Base-by-base conservation (phyloP, 2,888 invertebrate species). In the Ochropacha duplaris region DNA sequence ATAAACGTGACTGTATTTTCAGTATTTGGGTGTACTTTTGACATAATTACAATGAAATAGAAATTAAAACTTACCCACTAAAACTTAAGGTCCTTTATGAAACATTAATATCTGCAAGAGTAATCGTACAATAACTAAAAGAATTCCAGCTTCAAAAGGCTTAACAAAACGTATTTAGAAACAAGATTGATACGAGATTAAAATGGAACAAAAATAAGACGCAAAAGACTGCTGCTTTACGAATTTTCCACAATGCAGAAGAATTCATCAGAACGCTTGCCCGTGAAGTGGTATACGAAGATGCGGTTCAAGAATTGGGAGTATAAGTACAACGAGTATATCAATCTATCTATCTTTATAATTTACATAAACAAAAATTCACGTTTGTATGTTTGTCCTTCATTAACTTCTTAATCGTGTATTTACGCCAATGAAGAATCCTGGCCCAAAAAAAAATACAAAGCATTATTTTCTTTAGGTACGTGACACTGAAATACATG, bases 201-300 rank as follows among this genome's bases (percentile, higher is more conserved):
- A 76, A 74, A 59, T 61, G 55, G 59, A 58, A 58, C 57, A 61
- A 63, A 60, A 61, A 57, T 54, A 62, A 62, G 59, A 66, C 57
- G 56, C 55, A 60, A 66, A 67, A 59, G 62, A 65, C 62, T 68
- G 62, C 65, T 66, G 69, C 61, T 65, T 69, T 64, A 68, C 67
- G 66, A 69, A 72, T 70, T 68, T 64, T 68, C 55, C 61, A 77
- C 76, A 77, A 77, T 79, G 75, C 70, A 71, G 65, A 72, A 71
- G 74, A 77, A 80, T 76, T 79, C 76, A 76, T 76, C 76, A 68
- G 68, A 72, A 71, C 68, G 65, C 63, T 72, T 62, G 64, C 57
- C 60, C 54, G 63, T 60, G 64, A 68, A 76, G 71, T 68, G 68
- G 69, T 68, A 55, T 58, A 57, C 49, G 62, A 52, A 57, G 11